A percentile compares a stretch with the other conserved stretches of the same genome.
Conservation (phyloP, 2,113 vertebrate genomes). For the Cyanistes caeruleus region DNA sequence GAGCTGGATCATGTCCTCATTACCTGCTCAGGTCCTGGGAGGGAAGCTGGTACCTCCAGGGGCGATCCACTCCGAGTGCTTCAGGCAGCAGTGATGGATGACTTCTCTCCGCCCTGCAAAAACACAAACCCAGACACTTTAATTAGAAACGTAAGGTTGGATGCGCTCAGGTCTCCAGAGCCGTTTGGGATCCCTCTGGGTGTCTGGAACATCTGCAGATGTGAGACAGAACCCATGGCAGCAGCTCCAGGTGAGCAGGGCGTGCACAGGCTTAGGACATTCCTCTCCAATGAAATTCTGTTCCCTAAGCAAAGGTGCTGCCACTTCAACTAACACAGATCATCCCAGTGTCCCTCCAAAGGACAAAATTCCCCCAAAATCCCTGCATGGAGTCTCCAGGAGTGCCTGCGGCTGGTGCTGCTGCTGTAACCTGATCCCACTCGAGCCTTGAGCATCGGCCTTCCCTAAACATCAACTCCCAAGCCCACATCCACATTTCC, state of each 20-base stretch:
- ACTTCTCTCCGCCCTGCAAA: neutral
- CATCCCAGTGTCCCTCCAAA: neutral
- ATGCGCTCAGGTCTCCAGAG: neutral
- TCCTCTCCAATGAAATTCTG: neutral
- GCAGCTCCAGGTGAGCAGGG: neutral
- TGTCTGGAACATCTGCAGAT: neutral
- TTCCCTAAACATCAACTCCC: neutral
- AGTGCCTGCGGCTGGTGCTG: neutral
- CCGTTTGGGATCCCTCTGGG: neutral
- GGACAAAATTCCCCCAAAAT: neutral
- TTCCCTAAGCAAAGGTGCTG: neutral
- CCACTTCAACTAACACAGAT: neutral
- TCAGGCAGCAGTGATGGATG: neutral
- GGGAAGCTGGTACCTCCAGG: neutral
- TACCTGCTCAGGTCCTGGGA: neutral
- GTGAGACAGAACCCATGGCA: fast-evolving
- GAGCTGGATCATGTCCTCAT: neutral
- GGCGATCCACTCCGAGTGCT: neutral
- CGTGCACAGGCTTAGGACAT: neutral
- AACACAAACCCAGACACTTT: neutral
- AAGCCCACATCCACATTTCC: neutral
- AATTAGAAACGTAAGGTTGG: neutral
- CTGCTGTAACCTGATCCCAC: neutral
- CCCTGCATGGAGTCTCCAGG: neutral
- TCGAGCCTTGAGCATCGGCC: neutral